These are phyloP conservation scores for Micropterix aruncella DNA, from an alignment of 2,888 invertebrate species.

Conservation along the genomic window DNA sequence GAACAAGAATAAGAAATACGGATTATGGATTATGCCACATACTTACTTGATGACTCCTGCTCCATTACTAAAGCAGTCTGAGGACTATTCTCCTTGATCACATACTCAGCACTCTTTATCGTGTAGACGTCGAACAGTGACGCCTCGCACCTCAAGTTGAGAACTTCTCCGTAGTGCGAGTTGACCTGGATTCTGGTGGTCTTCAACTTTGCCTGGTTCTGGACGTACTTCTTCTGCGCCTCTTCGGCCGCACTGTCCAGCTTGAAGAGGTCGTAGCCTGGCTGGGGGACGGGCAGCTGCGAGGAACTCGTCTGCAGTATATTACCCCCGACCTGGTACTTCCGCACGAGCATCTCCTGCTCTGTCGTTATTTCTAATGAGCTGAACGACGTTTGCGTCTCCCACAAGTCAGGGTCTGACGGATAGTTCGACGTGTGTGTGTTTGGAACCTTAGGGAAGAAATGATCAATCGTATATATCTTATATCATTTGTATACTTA, in stretches of 20 bases:
- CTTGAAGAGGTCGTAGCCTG: neutral
- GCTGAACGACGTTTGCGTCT: conserved; percentile 20
- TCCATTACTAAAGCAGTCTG: conserved; percentile 35
- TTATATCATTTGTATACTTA: too few species aligned
- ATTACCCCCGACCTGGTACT: conserved; percentile 11
- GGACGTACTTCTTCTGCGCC: conserved; percentile 15
- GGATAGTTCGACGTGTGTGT: neutral
- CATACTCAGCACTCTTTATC: conserved; percentile 35
- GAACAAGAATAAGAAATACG: too few species aligned
- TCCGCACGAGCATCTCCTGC: conserved; percentile 8
- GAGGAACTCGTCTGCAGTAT: conserved; percentile 11
- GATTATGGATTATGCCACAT: too few species aligned
- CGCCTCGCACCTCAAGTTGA: conserved; percentile 41
- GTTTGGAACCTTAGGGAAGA: neutral
- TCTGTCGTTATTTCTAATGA: conserved; percentile 22
- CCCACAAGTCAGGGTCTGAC: conserved; percentile 9
- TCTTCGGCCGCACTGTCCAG: neutral
- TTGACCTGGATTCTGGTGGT: conserved; percentile 23
- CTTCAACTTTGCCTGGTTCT: conserved; percentile 16
- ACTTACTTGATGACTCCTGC: conserved; percentile 20
- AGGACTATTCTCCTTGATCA: conserved; percentile 42
- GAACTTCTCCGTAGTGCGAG: conserved; percentile 29
- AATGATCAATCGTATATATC: too few species aligned
- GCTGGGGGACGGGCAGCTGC: conserved; percentile 4
- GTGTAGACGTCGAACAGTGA: conserved; percentile 44